phyloP scores from a whole-genome alignment of 2,888 invertebrate genomes.

The Folsomia candida region DNA sequence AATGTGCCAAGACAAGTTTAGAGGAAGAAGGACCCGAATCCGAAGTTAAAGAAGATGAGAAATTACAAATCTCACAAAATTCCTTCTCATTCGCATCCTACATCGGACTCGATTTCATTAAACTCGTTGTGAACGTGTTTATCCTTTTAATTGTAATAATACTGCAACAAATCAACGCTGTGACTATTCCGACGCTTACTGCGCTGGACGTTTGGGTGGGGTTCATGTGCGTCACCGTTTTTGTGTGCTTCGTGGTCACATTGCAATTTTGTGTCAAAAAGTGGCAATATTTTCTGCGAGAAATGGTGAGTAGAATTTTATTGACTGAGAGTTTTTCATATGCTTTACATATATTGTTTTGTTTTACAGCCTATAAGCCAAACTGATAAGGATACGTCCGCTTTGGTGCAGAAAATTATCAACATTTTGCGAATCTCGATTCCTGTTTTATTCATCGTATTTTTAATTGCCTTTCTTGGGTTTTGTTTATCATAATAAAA shows the following conservation, averaged over 20 bases:
- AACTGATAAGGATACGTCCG: too few relatives aligned
- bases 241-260: constrained; percentile 32
- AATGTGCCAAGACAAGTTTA: background rate
- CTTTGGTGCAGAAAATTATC: constrained; percentile 20
- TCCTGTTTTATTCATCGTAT: constrained; percentile 31
- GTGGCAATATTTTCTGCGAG: background rate
- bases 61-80: background rate
- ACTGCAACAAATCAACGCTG: constrained; percentile 38
- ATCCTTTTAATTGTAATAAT: constrained; percentile 30
- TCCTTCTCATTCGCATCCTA: background rate
- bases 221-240: constrained; percentile 21
- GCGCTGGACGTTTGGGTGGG: constrained; percentile 45
- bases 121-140: constrained; percentile 40
- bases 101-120: constrained; percentile 20
- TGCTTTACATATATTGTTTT: background rate
- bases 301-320: background rate
- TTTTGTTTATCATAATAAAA: constrained; percentile 30
- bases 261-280: constrained; percentile 27
- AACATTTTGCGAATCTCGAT: constrained; percentile 29
- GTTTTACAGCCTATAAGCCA: background rate
- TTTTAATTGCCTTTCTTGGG: constrained; percentile 33
- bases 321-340: constrained; percentile 12
- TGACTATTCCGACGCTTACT: constrained; percentile 35
- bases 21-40: constrained; percentile 6
- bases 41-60: background rate